Evolutionary conservation across 2,113 vertebrate species (phyloP).

Genomic region (Equus przewalskii): DNA sequence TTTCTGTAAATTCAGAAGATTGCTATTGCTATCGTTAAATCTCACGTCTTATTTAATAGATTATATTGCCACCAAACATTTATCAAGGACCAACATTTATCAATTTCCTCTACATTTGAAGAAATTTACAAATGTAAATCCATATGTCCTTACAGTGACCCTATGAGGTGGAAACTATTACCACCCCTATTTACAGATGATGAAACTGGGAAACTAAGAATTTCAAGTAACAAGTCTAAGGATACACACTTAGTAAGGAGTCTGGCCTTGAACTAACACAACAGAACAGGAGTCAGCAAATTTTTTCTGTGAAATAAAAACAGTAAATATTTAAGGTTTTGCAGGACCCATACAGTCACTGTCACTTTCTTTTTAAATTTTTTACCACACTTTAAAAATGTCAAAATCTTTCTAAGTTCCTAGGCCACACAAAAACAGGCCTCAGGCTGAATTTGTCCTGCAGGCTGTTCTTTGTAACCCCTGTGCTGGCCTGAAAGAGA

Average conservation of each 20-base stretch:
- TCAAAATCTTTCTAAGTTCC: not conserved
- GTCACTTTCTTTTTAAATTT: not conserved
- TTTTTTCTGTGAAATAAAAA: not conserved
- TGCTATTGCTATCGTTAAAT: not conserved
- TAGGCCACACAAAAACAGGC: not conserved
- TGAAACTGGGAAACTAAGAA: not conserved
- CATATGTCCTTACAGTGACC: not conserved
- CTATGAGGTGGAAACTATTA: not conserved
- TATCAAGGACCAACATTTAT: not conserved
- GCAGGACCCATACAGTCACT: not conserved
- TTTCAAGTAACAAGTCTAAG: not conserved
- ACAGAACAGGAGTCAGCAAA: not conserved
- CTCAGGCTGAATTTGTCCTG: not conserved
- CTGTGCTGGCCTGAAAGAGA: not conserved
- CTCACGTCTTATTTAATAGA: not conserved
- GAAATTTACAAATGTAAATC: not conserved
- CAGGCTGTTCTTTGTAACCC: not conserved
- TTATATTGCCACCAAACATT: not conserved
- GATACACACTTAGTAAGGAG: not conserved
- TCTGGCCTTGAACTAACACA: not conserved
- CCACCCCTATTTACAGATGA: not conserved
- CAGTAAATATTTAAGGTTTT: not conserved
- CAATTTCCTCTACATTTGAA: not conserved
- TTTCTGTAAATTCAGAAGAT: slow-evolving; percentile 16
- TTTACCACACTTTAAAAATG: not conserved